These are phyloP conservation scores for Neogale vison DNA, from an alignment of 2,113 vertebrate species.

Conservation along the genomic window DNA sequence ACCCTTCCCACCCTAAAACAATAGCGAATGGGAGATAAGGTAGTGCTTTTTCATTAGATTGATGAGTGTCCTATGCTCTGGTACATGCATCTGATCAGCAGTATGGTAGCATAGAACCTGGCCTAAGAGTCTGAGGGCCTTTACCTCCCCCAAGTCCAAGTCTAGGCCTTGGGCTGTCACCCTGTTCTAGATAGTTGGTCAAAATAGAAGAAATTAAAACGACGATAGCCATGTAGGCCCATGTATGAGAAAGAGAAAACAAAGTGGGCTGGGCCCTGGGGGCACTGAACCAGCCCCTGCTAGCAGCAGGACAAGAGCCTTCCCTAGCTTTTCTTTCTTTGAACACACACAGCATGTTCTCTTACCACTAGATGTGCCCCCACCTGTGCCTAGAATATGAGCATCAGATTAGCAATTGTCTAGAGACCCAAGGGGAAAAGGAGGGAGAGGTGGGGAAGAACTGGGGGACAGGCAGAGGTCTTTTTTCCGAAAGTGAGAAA, in stretches of 20 bases:
- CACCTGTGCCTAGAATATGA: background rate
- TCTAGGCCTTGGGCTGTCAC: background rate
- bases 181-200: background rate
- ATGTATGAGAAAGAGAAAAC: constrained; percentile 2
- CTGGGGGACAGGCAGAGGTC: background rate
- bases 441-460: background rate
- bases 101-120: background rate
- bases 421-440: background rate
- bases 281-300: background rate
- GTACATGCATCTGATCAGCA: background rate
- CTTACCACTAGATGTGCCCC: background rate
- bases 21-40: background rate
- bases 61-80: background rate
- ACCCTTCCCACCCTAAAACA: constrained; percentile 26
- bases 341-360: background rate
- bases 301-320: background rate
- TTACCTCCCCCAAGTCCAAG: background rate
- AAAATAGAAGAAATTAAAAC: background rate
- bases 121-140: background rate
- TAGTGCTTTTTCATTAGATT: background rate
- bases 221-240: background rate
- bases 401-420: background rate
- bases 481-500: background rate
- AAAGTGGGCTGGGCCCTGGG: background rate
- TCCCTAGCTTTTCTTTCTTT: background rate